Percentiles rank a stretch among this genome's conserved stretches.
Evolutionary conservation across 1,140 invertebrate species (phyloP).

Genomic region (Drosophila pachea): DNA sequence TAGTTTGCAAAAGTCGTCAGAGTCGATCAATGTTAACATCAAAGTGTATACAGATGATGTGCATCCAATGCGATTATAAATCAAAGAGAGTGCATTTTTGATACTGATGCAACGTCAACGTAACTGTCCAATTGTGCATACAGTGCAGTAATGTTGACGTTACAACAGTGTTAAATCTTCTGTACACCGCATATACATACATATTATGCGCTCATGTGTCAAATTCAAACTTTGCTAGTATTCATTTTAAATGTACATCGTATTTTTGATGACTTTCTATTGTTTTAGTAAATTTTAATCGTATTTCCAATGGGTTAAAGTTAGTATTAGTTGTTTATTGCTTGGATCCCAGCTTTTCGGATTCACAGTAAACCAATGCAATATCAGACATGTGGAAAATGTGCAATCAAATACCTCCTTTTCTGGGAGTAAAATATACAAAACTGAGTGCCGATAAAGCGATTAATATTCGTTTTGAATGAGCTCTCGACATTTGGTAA

Average conservation of each 20-base stretch:
- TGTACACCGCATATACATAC: neutral
- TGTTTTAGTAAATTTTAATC: no score
- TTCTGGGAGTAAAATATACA: slow-evolving; percentile 71
- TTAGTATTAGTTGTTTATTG: no score
- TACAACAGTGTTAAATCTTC: slow-evolving; percentile 8
- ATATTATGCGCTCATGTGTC: neutral
- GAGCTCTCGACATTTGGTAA: no score
- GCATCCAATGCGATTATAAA: slow-evolving; percentile 42
- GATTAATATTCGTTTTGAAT: neutral
- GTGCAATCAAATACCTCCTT: slow-evolving; percentile 55
- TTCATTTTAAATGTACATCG: slow-evolving; percentile 4
- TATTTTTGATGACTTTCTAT: neutral
- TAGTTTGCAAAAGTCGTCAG: neutral
- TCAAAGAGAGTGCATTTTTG: neutral
- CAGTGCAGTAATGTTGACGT: slow-evolving; percentile 1
- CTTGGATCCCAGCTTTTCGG: neutral
- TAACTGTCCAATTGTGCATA: slow-evolving; percentile 9
- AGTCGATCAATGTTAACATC: slow-evolving; percentile 57
- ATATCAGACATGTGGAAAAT: slow-evolving; percentile 28
- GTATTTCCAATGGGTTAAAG: no score
- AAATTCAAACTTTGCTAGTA: slow-evolving; percentile 14
- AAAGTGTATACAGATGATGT: slow-evolving; percentile 61
- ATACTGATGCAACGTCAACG: slow-evolving; percentile 8
- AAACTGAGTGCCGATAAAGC: slow-evolving; percentile 6
- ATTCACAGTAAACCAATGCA: slow-evolving; percentile 65